Base-by-base conservation (phyloP, 2,888 invertebrate genomes). In the Macrophya annulata region DNA sequence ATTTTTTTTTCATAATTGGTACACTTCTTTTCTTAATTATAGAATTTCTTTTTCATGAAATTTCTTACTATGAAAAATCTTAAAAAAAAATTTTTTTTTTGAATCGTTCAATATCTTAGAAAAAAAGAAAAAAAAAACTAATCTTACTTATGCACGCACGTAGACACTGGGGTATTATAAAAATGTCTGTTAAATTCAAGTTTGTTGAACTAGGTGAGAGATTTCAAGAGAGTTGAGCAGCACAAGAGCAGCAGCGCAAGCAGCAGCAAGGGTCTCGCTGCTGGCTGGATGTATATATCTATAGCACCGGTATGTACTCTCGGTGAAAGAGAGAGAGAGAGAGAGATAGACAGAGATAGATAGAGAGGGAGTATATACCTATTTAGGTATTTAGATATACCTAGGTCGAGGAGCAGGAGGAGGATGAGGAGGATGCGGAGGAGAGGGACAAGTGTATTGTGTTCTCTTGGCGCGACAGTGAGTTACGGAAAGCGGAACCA, bases 401-500 rank as follows among this genome's bases (percentile, higher is more conserved):
- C 31, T 77, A 55, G 21, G 81, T n/a, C 37, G 81, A 2, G 9
- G 21, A 65, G 43, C 21, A 43, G 31, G 31, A 31, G 31, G 21
- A 65, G 43, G 31, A 43, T 17, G 85, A 43, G 31, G 31, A 31
- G 31, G 21, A 65, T 21, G 31, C 31, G n/a, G 85, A 12, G 51
- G 84, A 45, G 71, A 79, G 74, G 25, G 65, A 86, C 86, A 86
- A 86, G 72, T 83, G 89, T 86, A 86, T 87, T 89, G 89, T 89
- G 89, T 88, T 85, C 86, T 88, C 88, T 89, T 90, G 51, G 91
- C 90, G 91, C 90, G 93, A 92, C 92, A 92, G 91, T 93, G 92
- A 93, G 92, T 93, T 93, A 93, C 91, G 92, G 90, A 90, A 89
- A 88, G 90, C 92, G 93, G 93, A 93, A 92, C 93, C 91, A 90